These are phyloP conservation scores for Drosophila mojavensis DNA, from an alignment of 1,140 invertebrate genomes.

Conservation along the genomic window DNA sequence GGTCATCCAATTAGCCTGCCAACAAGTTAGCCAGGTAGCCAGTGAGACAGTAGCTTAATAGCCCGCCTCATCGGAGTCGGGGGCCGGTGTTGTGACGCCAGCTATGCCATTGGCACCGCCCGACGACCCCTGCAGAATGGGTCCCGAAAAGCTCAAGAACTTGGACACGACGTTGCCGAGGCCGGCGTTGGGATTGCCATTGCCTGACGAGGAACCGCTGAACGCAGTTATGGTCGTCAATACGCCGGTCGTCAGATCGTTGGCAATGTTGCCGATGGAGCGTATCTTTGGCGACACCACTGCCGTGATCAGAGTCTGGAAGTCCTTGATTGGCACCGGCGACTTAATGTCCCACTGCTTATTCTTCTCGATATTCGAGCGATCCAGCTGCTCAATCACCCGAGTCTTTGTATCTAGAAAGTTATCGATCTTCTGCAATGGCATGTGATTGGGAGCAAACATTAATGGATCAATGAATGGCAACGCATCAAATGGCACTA, in stretches of 20 bases:
- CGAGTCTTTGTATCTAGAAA: constrained; percentile 90
- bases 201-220: constrained; percentile 79
- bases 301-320: constrained; percentile 84
- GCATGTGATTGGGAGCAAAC: neutral
- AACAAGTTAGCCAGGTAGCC: neutral
- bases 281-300: constrained; percentile 87
- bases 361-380: constrained; percentile 89
- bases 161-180: constrained; percentile 82
- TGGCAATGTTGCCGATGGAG: constrained; percentile 86
- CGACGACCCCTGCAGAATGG: constrained; percentile 80
- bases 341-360: constrained; percentile 89
- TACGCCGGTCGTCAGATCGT: constrained; percentile 85
- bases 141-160: constrained; percentile 81
- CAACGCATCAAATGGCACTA: constrained; percentile 59
- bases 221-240: constrained; percentile 83
- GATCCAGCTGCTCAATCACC: constrained; percentile 88
- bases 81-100: constrained; percentile 64
- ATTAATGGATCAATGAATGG: constrained; percentile 11
- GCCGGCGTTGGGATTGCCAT: constrained; percentile 77
- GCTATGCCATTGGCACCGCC: constrained; percentile 61
- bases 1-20: constrained; percentile 7
- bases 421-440: constrained; percentile 89
- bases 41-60: constrained; percentile 48
- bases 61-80: constrained; percentile 80
- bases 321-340: constrained; percentile 85